A percentile compares a stretch with the other conserved stretches of the same genome.
Evolutionary conservation across 1,140 invertebrate species (phyloP).

Genomic region (Elymnias hypermnestra): DNA sequence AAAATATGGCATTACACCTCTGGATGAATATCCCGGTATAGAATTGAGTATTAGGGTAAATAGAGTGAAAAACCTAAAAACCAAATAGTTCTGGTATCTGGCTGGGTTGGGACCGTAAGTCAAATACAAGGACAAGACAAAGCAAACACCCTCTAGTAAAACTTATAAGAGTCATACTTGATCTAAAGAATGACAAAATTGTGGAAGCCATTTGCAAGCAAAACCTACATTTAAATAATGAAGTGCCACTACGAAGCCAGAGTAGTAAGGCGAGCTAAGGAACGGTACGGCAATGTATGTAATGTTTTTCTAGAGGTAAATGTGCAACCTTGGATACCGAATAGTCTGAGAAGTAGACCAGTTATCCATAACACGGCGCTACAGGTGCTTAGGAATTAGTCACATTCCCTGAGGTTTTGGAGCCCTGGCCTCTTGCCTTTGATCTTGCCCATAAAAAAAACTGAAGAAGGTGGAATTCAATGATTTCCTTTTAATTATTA

Average conservation of each 20-base stretch:
- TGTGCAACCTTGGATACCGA: background rate
- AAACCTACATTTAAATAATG: background rate
- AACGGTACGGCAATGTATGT: background rate
- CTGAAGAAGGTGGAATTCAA: too few relatives aligned
- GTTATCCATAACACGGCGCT: conserved; percentile 10
- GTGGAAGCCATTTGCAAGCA: background rate
- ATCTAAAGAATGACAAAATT: background rate
- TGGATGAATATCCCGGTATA: too few relatives aligned
- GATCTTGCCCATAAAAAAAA: too few relatives aligned
- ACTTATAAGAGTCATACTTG: background rate
- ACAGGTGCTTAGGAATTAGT: conserved; percentile 6
- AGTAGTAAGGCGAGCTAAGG: background rate
- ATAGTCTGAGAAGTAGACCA: conserved; percentile 3
- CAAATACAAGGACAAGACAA: too few relatives aligned
- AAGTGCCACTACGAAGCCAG: background rate
- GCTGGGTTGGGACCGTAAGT: background rate
- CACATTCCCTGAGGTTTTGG: background rate
- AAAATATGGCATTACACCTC: too few relatives aligned
- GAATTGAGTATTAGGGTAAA: background rate
- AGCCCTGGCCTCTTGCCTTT: too few relatives aligned
- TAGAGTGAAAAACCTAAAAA: background rate
- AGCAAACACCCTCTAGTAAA: background rate
- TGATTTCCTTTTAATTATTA: too few relatives aligned
- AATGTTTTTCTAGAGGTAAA: background rate
- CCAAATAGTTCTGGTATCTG: background rate